Evolutionary conservation across 1,140 invertebrate species (phyloP).

Genomic region (Reticulitermes speratus): DNA sequence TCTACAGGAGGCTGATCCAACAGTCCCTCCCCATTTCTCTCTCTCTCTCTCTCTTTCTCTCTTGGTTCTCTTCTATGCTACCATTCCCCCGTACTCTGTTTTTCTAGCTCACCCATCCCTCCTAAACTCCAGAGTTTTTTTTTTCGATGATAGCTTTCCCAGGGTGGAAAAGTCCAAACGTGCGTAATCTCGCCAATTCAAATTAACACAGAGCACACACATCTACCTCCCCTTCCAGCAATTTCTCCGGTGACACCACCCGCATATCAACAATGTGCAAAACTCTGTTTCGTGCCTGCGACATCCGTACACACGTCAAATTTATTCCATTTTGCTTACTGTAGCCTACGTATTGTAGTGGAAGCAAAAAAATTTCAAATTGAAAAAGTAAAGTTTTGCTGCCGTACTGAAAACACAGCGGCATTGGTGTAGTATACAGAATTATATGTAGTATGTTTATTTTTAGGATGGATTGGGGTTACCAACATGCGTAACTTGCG

Average conservation of each 20-base stretch:
- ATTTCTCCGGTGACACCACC: background rate
- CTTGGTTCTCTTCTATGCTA: conserved; percentile 20
- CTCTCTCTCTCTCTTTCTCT: conserved; percentile 2
- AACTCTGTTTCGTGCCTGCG: background rate
- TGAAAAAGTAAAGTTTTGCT: background rate
- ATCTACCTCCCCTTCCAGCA: background rate
- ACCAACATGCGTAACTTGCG: too few relatives aligned
- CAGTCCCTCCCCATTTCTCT: conserved; percentile 7
- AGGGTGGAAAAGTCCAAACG: conserved; percentile 29
- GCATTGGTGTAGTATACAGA: too few relatives aligned
- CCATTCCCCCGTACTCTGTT: background rate
- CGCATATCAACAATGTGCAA: background rate
- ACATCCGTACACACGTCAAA: background rate
- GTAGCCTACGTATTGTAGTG: too few relatives aligned
- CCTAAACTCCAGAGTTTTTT: background rate
- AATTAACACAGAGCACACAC: conserved; percentile 30
- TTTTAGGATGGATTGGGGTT: too few relatives aligned
- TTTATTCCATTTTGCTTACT: background rate
- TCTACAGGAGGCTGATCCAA: conserved; percentile 9
- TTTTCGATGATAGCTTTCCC: conserved; percentile 26
- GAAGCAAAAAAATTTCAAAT: background rate
- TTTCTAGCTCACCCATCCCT: background rate
- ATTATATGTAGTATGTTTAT: too few relatives aligned
- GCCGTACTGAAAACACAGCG: too few relatives aligned
- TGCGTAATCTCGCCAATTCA: conserved; percentile 34